phyloP scores from a whole-genome alignment of 2,797 vertebrate genomes.

The Todus mexicanus region DNA sequence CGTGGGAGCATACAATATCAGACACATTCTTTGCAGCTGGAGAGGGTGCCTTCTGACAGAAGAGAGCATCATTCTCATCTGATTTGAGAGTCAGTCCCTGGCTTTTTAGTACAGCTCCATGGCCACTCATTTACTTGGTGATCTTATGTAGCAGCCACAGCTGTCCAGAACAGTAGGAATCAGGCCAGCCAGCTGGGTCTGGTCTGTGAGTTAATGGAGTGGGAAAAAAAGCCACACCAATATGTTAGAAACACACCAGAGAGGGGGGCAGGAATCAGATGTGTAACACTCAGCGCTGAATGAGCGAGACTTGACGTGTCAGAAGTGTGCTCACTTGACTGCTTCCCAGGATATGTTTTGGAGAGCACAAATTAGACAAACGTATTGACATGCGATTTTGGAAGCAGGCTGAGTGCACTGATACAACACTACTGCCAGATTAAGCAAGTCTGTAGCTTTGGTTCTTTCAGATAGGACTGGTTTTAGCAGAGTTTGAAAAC shows the following conservation, averaged over 20 bases:
- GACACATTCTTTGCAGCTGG: neutral
- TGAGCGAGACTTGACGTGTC: neutral
- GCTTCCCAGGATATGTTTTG: accelerated
- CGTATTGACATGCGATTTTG: accelerated
- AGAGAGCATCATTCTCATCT: neutral
- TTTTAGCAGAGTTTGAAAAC: neutral
- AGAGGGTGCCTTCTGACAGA: neutral
- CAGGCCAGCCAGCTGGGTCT: neutral
- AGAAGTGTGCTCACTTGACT: neutral
- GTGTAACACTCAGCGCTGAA: neutral
- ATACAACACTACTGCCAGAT: neutral
- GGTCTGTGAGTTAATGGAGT: neutral
- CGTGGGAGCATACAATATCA: accelerated
- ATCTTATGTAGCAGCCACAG: neutral
- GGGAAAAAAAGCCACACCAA: accelerated
- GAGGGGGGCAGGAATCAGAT: neutral
- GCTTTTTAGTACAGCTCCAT: neutral
- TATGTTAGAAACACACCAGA: accelerated
- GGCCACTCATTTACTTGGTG: neutral
- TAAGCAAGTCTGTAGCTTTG: neutral
- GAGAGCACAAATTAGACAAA: neutral
- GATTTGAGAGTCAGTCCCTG: neutral
- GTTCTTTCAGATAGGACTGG: neutral
- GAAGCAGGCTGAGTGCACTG: neutral
- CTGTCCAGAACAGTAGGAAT: neutral